Percentiles rank a stretch among this genome's conserved stretches.
These are phyloP conservation scores for Tachysurus fulvidraco DNA, from an alignment of 2,113 vertebrate genomes.

Conservation along the genomic window DNA sequence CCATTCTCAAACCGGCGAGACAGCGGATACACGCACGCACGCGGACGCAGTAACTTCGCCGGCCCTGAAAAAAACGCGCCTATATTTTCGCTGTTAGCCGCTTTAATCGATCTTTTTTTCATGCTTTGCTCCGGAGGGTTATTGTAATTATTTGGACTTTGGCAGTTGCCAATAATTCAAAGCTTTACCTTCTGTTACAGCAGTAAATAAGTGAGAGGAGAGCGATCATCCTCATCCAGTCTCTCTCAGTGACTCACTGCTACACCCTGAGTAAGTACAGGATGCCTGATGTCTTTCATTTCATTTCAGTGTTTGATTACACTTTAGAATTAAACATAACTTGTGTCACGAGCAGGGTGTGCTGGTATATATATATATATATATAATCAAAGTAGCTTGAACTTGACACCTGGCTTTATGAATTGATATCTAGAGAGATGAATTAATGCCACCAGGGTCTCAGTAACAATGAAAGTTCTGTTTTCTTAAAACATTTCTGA, in stretches of 20 bases:
- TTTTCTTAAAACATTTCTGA: neutral
- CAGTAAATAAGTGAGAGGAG: conserved; percentile 10
- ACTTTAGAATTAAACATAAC: neutral
- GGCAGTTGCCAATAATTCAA: neutral
- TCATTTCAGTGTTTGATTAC: neutral
- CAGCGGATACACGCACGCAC: conserved; percentile 22
- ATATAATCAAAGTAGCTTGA: neutral
- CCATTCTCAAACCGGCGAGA: conserved; percentile 66
- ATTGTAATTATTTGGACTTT: conserved; percentile 23
- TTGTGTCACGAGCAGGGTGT: neutral
- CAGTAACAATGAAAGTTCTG: neutral
- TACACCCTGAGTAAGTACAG: conserved; percentile 21
- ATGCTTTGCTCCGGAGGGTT: neutral
- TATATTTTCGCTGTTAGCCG: neutral
- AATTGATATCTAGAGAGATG: neutral
- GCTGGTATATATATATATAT: too few relatives aligned
- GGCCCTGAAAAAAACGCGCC: neutral
- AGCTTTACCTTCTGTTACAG: conserved; percentile 1
- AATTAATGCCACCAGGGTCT: neutral
- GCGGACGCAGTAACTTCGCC: conserved; percentile 33
- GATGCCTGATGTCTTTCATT: neutral
- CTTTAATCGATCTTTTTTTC: neutral
- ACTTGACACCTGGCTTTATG: neutral
- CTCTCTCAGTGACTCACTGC: conserved; percentile 14
- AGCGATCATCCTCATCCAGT: neutral